Evolutionary conservation across 1,140 invertebrate species (phyloP), one percentile per base, ranked within the genome.

Genomic region (Drosophila insularis): DNA sequence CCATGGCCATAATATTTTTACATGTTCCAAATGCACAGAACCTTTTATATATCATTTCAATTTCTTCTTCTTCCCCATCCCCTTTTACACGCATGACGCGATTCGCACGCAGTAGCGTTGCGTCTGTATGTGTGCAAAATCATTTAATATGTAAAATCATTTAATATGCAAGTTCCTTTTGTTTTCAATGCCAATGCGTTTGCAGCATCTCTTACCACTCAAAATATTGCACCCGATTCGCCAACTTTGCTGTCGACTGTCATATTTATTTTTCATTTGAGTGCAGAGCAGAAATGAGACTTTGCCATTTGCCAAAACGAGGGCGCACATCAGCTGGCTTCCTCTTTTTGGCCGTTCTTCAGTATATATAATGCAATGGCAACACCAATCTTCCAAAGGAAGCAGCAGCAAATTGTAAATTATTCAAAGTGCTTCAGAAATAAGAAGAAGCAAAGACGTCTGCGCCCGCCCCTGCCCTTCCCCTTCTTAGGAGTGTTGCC

Each of bases 181-280:
- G 86, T 89, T 77, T 77, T 59, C 58, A 46, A 46, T 27, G 27
- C 70, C 56, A n/a, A n/a, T n/a, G 19, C 56, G 35, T 63, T 53
- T 17, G 32, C 4, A 14, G 1, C 27, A n/a, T 53, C 55, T 46
- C 17, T 11, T 11, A 21, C 39, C 23, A n/a, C 14, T 27, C 14
- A 27, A 8, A 8, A 19, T 17, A 2, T 17, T 19, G 7, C n/a
- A 11, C 11, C 17, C 63, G 10, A 14, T 35, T 54, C 73, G 69
- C 70, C 61, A 59, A 67, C 75, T 67, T 59, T 63, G 61, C 74
- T 67, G 71, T 85, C 89, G 71, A 73, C 85, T 89, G 85, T 89
- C 85, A 89, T 89, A 89, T 89, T 89, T 89, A 89, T 89, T 89
- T 89, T 90, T 89, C 81, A 89, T 89, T 89, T 89, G 86, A 89